Percentiles rank a stretch among this genome's conserved stretches.
phyloP scores from a whole-genome alignment of 92 coral and sea anemone species.

The Palythoa grandis region DNA sequence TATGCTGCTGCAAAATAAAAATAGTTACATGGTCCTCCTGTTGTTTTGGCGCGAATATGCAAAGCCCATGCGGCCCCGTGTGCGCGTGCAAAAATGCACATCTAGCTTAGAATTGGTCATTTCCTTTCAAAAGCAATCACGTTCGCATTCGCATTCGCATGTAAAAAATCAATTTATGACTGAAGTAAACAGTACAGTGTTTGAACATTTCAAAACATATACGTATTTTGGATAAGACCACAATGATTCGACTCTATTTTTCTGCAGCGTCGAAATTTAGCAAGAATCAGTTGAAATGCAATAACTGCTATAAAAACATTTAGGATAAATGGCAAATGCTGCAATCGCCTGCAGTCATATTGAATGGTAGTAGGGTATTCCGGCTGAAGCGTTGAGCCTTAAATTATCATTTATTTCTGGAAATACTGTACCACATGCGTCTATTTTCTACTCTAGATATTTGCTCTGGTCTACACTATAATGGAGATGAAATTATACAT shows the following conservation, averaged over 20 bases:
- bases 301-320: slow-evolving; percentile 9
- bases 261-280: background rate
- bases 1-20: background rate
- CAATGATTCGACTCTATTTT: background rate
- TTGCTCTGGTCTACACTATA: slow-evolving; percentile 13
- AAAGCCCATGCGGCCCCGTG: background rate
- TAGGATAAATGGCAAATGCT: slow-evolving; percentile 15
- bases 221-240: slow-evolving; percentile 3
- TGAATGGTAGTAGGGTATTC: background rate
- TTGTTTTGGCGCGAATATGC: background rate
- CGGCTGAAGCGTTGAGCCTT: background rate
- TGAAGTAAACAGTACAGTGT: background rate
- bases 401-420: background rate
- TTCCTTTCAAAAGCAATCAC: slow-evolving; percentile 14
- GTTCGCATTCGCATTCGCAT: background rate
- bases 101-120: background rate
- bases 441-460: slow-evolving; percentile 4
- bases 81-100: slow-evolving; percentile 17
- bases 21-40: too few species aligned
- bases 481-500: slow-evolving; percentile 13
- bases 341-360: background rate
- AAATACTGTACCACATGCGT: too few species aligned
- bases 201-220: slow-evolving; percentile 7
- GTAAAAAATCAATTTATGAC: slow-evolving; percentile 14
- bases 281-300: background rate